phyloP scores from a whole-genome alignment of 2,113 vertebrate species.

The Microcebus ravelobensis region DNA sequence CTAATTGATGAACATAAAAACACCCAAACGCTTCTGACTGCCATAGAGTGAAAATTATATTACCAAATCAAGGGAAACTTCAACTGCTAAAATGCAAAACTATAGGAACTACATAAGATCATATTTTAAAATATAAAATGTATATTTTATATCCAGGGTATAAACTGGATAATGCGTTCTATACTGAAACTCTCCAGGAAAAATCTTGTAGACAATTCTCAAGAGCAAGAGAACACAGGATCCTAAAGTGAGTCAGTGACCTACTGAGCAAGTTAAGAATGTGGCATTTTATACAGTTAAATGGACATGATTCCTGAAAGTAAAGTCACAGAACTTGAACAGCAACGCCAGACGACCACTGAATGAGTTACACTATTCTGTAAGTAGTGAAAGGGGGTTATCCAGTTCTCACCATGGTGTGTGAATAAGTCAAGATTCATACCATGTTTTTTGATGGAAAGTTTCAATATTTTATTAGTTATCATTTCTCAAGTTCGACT shows the following conservation, averaged over 20 bases:
- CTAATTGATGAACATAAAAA: background rate
- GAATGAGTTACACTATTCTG: background rate
- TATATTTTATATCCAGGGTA: background rate
- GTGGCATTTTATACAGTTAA: background rate
- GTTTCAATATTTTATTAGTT: background rate
- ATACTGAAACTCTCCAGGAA: background rate
- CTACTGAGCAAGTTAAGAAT: background rate
- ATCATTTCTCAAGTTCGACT: background rate
- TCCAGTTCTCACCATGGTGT: background rate
- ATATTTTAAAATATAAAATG: background rate
- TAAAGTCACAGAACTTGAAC: background rate
- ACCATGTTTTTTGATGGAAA: background rate
- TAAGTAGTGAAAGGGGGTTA: background rate
- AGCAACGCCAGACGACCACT: background rate
- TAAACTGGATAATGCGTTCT: background rate
- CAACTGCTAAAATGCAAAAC: background rate
- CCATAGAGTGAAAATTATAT: background rate
- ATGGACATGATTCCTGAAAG: background rate
- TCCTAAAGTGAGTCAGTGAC: background rate
- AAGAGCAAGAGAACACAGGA: background rate
- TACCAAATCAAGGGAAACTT: background rate
- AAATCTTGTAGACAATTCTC: background rate
- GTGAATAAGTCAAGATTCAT: background rate
- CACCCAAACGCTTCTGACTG: background rate
- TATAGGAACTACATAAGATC: background rate